These are phyloP conservation scores for Heterodera filipjevi DNA, from an alignment of 2,888 invertebrate species.

Conservation along the genomic window DNA sequence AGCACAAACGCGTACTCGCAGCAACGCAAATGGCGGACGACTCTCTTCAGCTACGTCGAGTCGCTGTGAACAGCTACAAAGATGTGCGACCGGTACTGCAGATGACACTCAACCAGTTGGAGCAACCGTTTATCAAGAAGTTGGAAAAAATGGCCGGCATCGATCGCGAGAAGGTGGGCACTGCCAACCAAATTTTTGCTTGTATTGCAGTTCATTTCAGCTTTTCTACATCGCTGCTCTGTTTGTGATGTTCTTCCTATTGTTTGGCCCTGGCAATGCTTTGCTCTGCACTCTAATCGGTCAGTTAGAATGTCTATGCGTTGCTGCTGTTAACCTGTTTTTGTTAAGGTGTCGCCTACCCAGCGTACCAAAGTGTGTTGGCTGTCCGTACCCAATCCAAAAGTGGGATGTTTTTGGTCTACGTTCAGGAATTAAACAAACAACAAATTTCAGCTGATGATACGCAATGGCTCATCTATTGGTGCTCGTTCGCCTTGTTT, in stretches of 20 bases:
- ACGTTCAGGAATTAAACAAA: not conserved
- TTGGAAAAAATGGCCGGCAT: not conserved
- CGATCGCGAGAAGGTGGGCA: not conserved
- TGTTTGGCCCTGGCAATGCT: not conserved
- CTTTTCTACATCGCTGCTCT: not conserved
- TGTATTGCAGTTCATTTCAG: not conserved
- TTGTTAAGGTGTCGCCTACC: not conserved
- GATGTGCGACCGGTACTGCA: not conserved
- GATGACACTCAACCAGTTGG: not conserved
- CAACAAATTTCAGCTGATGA: not conserved
- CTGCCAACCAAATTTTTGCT: not conserved
- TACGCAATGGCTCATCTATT: no score
- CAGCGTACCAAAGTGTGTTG: not conserved
- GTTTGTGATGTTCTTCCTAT: not conserved
- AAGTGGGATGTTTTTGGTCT: not conserved
- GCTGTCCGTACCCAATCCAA: not conserved
- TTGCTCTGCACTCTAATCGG: not conserved
- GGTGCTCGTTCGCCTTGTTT: no score
- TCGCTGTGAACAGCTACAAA: not conserved
- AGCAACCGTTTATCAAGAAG: not conserved
- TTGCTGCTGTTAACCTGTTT: no score
- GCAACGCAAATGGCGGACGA: no score
- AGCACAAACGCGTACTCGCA: no score
- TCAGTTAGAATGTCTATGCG: no score
- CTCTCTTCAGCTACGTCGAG: not conserved